Evolutionary conservation across 1,140 invertebrate species (phyloP).

Genomic region (Hylaeus anthracinus): DNA sequence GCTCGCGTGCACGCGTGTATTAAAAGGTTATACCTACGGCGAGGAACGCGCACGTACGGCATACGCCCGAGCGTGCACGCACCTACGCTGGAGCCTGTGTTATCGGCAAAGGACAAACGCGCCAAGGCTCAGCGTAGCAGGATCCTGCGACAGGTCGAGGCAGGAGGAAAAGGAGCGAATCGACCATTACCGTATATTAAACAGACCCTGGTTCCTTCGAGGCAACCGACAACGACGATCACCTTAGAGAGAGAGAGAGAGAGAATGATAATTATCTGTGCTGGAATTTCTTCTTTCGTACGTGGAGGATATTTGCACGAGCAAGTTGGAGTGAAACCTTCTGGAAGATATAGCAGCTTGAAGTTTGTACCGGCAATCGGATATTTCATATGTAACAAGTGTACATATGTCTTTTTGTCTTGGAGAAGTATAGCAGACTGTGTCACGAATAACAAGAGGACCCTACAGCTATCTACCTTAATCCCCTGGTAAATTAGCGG

Average conservation of each 20-base stretch:
- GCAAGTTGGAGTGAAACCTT: too few relatives aligned
- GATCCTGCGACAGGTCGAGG: conserved; percentile 36
- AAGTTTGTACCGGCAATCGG: too few relatives aligned
- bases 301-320: too few relatives aligned
- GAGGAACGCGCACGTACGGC: background rate
- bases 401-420: too few relatives aligned
- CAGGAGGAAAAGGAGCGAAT: conserved; percentile 37
- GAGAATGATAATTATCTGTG: too few relatives aligned
- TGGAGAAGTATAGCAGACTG: too few relatives aligned
- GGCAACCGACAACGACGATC: background rate
- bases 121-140: conserved; percentile 39
- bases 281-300: too few relatives aligned
- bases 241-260: background rate
- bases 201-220: conserved; percentile 41
- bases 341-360: too few relatives aligned
- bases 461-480: too few relatives aligned
- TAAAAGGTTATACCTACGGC: background rate
- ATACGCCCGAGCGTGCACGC: conserved; percentile 10
- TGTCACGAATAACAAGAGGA: too few relatives aligned
- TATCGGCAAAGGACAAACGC: conserved; percentile 46
- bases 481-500: too few relatives aligned
- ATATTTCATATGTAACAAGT: too few relatives aligned
- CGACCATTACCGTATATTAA: conserved; percentile 60
- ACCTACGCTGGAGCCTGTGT: conserved; percentile 33
- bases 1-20: conserved; percentile 38